A percentile compares a stretch with the other conserved stretches of the same genome.
Evolutionary conservation across 2,113 vertebrate species (phyloP).

Genomic region (Epinephelus fuscoguttatus): DNA sequence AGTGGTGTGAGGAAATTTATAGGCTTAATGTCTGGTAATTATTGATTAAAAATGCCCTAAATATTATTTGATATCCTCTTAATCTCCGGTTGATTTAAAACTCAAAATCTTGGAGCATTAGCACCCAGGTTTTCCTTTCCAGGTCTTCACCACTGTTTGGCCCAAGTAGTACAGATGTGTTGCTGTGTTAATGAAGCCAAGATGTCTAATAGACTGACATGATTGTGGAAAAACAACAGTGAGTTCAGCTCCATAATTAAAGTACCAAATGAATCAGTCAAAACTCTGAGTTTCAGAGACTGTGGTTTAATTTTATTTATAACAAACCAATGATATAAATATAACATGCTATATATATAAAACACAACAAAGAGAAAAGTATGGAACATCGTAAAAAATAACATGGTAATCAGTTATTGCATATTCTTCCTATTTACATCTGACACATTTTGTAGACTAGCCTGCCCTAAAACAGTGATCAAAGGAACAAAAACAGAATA

Average conservation of each 20-base stretch:
- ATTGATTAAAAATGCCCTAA: neutral
- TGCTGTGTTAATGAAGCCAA: neutral
- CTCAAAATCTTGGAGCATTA: neutral
- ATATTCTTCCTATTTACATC: neutral
- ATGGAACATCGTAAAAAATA: neutral
- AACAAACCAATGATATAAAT: neutral
- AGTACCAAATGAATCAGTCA: neutral
- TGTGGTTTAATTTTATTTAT: slow-evolving; percentile 6
- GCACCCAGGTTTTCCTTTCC: neutral
- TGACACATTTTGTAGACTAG: neutral
- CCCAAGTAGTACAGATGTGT: neutral
- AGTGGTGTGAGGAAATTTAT: neutral
- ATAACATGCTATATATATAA: neutral
- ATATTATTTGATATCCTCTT: neutral
- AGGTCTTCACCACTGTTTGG: neutral
- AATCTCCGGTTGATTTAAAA: neutral
- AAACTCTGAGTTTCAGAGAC: neutral
- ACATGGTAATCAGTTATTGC: neutral
- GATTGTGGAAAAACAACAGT: neutral
- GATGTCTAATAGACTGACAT: neutral
- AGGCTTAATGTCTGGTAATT: neutral
- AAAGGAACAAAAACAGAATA: neutral
- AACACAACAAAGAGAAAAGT: neutral
- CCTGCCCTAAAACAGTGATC: neutral
- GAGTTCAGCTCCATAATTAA: neutral